Conservation (phyloP, 2,797 vertebrate species). For the Melanitta fusca region DNA sequence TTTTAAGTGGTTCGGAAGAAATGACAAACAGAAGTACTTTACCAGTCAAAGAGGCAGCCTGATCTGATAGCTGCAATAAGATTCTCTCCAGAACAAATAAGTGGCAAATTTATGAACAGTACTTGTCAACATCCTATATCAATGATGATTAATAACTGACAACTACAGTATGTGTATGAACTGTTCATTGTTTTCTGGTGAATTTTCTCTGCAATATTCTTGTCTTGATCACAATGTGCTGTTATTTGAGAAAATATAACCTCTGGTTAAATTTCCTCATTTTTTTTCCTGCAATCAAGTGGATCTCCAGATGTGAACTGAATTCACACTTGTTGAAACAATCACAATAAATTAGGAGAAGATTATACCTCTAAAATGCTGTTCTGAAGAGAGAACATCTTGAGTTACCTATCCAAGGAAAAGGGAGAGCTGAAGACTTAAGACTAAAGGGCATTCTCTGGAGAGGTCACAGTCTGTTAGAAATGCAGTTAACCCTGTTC, state of each 20-base stretch:
- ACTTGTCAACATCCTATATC: background rate
- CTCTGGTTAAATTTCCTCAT: background rate
- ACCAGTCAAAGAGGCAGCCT: background rate
- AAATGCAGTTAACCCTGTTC: background rate
- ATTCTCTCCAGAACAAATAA: background rate
- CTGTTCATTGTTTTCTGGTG: background rate
- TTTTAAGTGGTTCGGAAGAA: background rate
- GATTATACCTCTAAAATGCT: background rate
- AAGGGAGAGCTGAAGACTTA: background rate
- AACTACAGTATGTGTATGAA: background rate
- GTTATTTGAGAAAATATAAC: background rate
- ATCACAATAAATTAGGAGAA: background rate
- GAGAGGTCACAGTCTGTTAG: background rate
- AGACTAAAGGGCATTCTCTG: background rate
- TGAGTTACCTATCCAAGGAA: background rate
- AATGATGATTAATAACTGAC: background rate
- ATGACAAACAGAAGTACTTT: background rate
- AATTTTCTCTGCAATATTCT: background rate
- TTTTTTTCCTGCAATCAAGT: constrained; percentile 1
- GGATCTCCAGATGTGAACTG: background rate
- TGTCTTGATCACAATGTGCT: background rate
- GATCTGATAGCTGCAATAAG: background rate
- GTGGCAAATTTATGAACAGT: background rate
- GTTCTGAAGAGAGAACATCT: background rate
- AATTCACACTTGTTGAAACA: background rate